Base-by-base conservation (phyloP, 1,140 invertebrate genomes). In the Brachionus rotundiformis region DNA sequence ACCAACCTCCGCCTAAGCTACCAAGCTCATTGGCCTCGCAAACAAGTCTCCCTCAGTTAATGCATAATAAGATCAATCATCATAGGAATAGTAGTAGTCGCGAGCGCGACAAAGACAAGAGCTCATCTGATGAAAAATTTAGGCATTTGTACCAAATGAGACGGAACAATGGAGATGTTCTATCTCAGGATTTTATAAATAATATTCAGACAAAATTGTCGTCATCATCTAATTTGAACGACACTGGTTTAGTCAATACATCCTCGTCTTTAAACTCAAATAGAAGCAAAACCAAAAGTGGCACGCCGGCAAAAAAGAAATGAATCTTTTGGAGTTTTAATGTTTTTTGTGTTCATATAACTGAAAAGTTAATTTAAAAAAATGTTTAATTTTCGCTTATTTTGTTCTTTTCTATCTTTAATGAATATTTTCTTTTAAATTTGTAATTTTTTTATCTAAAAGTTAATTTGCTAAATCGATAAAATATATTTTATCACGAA, bases 141-240 rank as follows among this genome's bases (percentile, higher is more conserved):
- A 79, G 76, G 8, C 76, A 79, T 10, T 79, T 79, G 49, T 79
- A 79, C 27, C 76, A 79, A 79, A 79, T 79, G 31, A 23, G 76
- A 59, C 19, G 76, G 19, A 79, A 79, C 33, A 79, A 79, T 63
- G 76, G 76, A 7, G 76, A 79, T 59, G 76, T 79, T 59, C 59
- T 79, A 39, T 79, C 76, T 23, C 76, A 79, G 29, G 76, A 79
- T 63, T 79, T 79, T 49, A 54, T 79, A 23, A 79, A 54, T 29
- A 79, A 79, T 63, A 41, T 79, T 27, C 76, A 79, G 36, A 54
- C 49, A 8, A 79, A 79, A 31, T 31, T 79, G n/a, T 79, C 76
- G 1, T 79, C 76, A 1, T 59, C 47, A 1, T 59, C 76, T 16
- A 63, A 79, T 79, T 63, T 79, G 19, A 77, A 77, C 39, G 63